Evolutionary conservation across 1,140 invertebrate species (phyloP), one percentile per base, ranked within the genome.

Genomic region (Ostrea denselamellosa): DNA sequence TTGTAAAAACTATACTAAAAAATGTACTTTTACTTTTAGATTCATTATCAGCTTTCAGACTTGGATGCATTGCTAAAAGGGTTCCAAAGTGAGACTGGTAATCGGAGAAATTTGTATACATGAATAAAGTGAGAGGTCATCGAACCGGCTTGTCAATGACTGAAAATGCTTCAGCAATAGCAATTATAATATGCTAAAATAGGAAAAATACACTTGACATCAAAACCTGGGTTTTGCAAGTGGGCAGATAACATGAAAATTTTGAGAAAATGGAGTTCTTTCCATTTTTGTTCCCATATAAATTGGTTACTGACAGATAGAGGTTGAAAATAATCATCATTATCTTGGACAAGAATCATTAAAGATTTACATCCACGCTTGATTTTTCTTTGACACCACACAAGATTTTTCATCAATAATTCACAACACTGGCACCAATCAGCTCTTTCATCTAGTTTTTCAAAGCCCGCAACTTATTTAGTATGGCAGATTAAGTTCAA

Each of bases 251-350:
- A 25, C 12, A 62, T 19, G 56, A n/a, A 77, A 25, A 14, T 34
- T 77, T 12, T 28, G 28, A 12, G 68, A 28, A 25, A 77, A 77
- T 77, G 25, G 12, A 28, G 68, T 77, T 14, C 68, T 77, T 77
- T 77, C 68, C 68, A 77, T 77, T 77, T 62, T 28, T 77, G 68
- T 77, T 77, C 25, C 28, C 68, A 22, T 25, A 77, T 34, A 34
- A 77, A 77, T 62, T 62, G n/a, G 58, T 62, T 62, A 9, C n/a
- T 62, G 58, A 62, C n/a, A 14, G 58, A 62, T 77, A 77, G 68
- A 77, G 68, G 68, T 28, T 34, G 68, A 77, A 77, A 77, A 77
- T 77, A 77, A 77, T 77, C 68, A 34, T 77, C 68, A 77, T 77
- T 25, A 77, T 77, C 68, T 77, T 77, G 14, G 68, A 77, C 68